Conservation (phyloP, 2,888 invertebrate species). For the Tethea ocularis region DNA sequence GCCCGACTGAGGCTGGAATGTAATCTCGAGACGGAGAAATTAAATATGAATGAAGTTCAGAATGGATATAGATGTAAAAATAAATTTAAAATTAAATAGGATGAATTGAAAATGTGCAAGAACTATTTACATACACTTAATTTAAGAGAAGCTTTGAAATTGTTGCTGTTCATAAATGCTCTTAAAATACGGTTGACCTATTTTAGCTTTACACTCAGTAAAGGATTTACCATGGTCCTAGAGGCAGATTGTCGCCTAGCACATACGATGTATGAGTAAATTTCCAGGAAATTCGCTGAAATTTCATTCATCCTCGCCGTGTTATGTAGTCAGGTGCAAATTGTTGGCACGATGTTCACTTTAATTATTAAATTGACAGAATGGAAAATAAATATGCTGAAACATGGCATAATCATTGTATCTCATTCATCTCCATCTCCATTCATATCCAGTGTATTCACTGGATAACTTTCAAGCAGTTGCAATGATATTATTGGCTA, state of each 20-base stretch:
- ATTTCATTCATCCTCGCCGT: background rate
- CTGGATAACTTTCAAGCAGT: too few species aligned
- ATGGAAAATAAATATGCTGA: background rate
- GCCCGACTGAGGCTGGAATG: slow-evolving; percentile 35
- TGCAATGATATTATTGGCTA: background rate
- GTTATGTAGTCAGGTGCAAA: background rate
- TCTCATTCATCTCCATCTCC: too few species aligned
- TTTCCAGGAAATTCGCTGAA: background rate
- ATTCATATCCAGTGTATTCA: too few species aligned
- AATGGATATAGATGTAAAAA: slow-evolving; percentile 41
- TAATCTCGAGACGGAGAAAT: slow-evolving; percentile 51
- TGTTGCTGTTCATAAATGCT: background rate
- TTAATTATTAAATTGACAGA: background rate
- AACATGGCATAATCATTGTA: background rate
- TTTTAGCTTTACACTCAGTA: background rate
- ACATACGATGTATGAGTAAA: background rate
- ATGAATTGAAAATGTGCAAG: background rate
- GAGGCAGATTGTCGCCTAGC: background rate
- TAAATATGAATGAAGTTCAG: slow-evolving; percentile 56
- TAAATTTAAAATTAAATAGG: slow-evolving; percentile 26
- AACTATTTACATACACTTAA: background rate
- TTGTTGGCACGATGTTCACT: background rate
- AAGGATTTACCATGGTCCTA: slow-evolving; percentile 2
- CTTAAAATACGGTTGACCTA: slow-evolving; percentile 2
- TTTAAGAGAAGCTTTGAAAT: background rate